Percentiles rank a stretch among this genome's conserved stretches.
Evolutionary conservation across 2,113 vertebrate species (phyloP).

Genomic region (Prunella himalayana): DNA sequence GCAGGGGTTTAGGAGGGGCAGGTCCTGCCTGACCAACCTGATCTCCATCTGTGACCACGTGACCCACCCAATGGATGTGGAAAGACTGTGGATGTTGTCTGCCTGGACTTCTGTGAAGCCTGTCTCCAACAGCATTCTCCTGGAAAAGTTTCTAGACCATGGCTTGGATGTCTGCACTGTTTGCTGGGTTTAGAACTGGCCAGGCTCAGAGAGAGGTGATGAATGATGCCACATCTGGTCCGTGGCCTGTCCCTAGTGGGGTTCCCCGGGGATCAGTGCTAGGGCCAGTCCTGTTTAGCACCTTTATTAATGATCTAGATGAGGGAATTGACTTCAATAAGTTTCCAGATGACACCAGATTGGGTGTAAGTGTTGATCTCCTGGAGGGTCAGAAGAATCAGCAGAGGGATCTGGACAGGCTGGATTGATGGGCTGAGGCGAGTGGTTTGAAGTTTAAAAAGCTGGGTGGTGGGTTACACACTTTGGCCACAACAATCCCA

Average conservation of each 20-base stretch:
- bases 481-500: background rate
- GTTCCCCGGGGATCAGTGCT: background rate
- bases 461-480: background rate
- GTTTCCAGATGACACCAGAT: rapidly evolving
- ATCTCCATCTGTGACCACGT: rapidly evolving
- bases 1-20: background rate
- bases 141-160: background rate
- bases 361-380: background rate
- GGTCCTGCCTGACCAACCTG: background rate
- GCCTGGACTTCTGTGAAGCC: background rate
- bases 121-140: background rate
- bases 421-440: background rate
- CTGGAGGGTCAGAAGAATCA: background rate
- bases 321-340: background rate
- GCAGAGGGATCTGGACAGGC: background rate
- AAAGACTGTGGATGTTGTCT: background rate
- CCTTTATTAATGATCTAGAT: background rate
- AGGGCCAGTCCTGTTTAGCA: background rate
- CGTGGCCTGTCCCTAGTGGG: background rate
- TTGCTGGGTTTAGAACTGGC: background rate
- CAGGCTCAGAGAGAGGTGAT: background rate
- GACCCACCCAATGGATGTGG: too few species aligned
- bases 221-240: background rate
- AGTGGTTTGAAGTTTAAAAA: background rate
- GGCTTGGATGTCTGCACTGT: too few species aligned